A percentile compares a stretch with the other conserved stretches of the same genome.
phyloP scores from a whole-genome alignment of 2,888 invertebrate species.

The Andrena bicolor region DNA sequence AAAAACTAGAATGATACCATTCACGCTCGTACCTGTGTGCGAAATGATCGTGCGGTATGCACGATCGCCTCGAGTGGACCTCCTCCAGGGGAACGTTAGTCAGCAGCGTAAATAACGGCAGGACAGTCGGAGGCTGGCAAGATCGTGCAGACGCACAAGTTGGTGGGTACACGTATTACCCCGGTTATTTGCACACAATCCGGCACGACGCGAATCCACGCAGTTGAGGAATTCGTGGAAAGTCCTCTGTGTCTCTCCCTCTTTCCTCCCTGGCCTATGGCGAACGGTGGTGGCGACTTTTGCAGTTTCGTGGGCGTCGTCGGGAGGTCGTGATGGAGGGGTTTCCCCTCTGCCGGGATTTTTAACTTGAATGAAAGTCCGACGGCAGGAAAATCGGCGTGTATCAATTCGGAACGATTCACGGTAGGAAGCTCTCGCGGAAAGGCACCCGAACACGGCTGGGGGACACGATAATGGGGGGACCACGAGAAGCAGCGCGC shows the following conservation, averaged over 20 bases:
- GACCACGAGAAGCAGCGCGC: conserved; percentile 45
- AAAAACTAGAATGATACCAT: background rate
- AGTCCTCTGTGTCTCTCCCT: conserved; percentile 8
- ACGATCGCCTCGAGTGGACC: conserved; percentile 50
- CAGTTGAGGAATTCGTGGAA: conserved; percentile 65
- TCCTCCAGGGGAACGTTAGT: conserved; percentile 50
- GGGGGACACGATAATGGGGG: conserved; percentile 26
- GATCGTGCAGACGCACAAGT: conserved; percentile 24
- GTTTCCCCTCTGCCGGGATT: background rate
- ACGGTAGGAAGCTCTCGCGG: background rate
- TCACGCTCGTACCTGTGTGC: conserved; percentile 48
- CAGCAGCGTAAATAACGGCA: conserved; percentile 56
- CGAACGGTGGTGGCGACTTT: conserved; percentile 11
- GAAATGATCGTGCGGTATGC: conserved; percentile 57
- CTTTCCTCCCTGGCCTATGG: background rate
- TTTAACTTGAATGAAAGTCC: background rate
- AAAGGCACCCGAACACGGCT: conserved; percentile 1
- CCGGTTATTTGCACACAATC: conserved; percentile 69
- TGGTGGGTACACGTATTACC: conserved; percentile 54
- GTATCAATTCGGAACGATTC: conserved; percentile 2
- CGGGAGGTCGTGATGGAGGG: background rate
- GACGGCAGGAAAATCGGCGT: background rate
- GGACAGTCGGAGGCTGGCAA: conserved; percentile 24
- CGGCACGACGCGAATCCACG: conserved; percentile 40
- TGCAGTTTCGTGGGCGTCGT: conserved; percentile 60